These are phyloP conservation scores for Agrenia bidenticulata DNA, from an alignment of 2,888 invertebrate genomes.

Conservation along the genomic window DNA sequence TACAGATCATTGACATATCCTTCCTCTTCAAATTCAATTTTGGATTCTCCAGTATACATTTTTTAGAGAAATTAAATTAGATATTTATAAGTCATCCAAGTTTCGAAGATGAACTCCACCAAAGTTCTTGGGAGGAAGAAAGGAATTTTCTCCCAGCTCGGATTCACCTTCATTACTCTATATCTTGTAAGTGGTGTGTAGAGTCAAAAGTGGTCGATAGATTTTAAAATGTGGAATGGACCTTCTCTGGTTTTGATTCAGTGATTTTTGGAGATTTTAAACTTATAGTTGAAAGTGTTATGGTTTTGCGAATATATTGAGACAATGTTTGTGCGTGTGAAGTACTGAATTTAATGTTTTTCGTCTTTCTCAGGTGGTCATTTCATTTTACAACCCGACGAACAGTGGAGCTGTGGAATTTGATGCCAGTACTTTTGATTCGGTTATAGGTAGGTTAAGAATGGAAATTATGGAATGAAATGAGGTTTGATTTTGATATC, in stretches of 20 bases:
- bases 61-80: no score
- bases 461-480: neutral
- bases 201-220: no score
- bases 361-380: constrained; percentile 58
- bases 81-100: no score
- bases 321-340: neutral
- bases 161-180: constrained; percentile 37
- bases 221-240: no score
- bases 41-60: no score
- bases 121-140: neutral
- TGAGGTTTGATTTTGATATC: neutral
- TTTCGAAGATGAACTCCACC: neutral
- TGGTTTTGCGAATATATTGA: neutral
- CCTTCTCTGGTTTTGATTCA: neutral
- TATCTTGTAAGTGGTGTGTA: constrained; percentile 46
- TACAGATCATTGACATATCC: no score
- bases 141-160: constrained; percentile 23
- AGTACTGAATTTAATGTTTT: constrained; percentile 11
- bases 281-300: neutral
- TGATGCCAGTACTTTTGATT: constrained; percentile 77
- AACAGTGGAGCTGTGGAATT: constrained; percentile 80
- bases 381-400: constrained; percentile 70
- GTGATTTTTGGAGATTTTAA: neutral
- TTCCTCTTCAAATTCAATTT: no score
- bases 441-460: constrained; percentile 71